Conservation (phyloP, 2,888 invertebrate genomes). For the Hypselothyrea guttata region DNA sequence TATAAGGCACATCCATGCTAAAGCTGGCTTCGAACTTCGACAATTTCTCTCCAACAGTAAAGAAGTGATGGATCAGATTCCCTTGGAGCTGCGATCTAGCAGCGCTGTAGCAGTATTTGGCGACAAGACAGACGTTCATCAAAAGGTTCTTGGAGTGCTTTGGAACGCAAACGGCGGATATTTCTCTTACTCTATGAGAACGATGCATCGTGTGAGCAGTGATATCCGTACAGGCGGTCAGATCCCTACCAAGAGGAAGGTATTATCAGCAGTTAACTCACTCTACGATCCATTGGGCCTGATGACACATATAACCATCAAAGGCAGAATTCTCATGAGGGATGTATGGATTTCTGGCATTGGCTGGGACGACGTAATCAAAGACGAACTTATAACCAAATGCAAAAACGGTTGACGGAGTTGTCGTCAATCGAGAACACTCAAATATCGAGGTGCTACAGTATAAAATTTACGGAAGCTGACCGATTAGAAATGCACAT, state of each 20-base stretch:
- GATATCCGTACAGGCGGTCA: not conserved
- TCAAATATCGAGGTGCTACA: not conserved
- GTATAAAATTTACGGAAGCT: not conserved
- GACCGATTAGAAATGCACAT: not conserved
- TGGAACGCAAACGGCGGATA: constrained; percentile 4
- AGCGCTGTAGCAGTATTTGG: not conserved
- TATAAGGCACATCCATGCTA: constrained; percentile 1
- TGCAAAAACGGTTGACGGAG: not conserved
- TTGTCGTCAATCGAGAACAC: not conserved
- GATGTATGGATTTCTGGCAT: constrained; percentile 13
- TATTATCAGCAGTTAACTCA: constrained; percentile 1
- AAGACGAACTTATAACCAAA: constrained; percentile 4
- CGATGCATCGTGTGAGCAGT: not conserved
- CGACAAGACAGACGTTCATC: constrained; percentile 1
- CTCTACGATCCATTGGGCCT: constrained; percentile 22
- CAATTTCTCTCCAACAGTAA: not conserved
- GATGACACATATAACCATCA: constrained; percentile 12
- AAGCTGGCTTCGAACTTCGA: constrained; percentile 9
- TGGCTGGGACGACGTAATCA: constrained; percentile 13
- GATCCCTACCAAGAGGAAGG: constrained; percentile 1
- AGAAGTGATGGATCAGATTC: not conserved
- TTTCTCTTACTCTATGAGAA: constrained; percentile 5
- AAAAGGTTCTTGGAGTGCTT: constrained; percentile 6
- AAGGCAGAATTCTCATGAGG: constrained; percentile 13
- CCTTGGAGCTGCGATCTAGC: not conserved